A percentile compares a stretch with the other conserved stretches of the same genome.
These are phyloP conservation scores for Apis dorsata DNA, from an alignment of 1,140 invertebrate species.

Conservation along the genomic window DNA sequence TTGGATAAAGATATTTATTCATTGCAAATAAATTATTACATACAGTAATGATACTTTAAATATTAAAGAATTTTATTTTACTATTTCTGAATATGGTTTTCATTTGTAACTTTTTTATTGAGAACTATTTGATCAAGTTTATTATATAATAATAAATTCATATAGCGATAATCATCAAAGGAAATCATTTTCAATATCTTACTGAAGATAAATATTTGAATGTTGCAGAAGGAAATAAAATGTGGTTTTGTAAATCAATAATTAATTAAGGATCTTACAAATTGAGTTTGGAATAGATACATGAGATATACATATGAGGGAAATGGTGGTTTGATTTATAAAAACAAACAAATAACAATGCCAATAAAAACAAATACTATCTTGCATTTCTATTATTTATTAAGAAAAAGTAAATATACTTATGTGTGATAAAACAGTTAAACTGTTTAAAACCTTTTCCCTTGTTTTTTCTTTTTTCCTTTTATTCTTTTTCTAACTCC, in stretches of 20 bases:
- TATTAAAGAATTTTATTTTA: conserved; percentile 52
- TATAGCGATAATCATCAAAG: conserved; percentile 6
- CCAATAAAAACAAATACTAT: conserved; percentile 48
- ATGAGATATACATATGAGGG: conserved; percentile 38
- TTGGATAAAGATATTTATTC: conserved; percentile 50
- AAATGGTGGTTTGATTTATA: conserved; percentile 54
- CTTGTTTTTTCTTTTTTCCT: conserved; percentile 75
- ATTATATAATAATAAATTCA: conserved; percentile 33
- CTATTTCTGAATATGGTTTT: conserved; percentile 14
- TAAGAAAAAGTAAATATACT: conserved; percentile 23
- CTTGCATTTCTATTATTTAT: conserved; percentile 53
- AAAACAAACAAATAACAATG: conserved; percentile 41
- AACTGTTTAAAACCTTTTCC: conserved; percentile 6
- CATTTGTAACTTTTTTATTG: conserved; percentile 5
- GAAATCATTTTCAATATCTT: conserved; percentile 8
- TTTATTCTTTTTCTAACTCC: conserved; percentile 90
- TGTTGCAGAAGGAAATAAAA: conserved; percentile 20
- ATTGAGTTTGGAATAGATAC: conserved; percentile 32
- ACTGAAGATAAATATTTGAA: conserved; percentile 27
- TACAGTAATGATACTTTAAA: conserved; percentile 50
- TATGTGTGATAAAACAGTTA: not conserved
- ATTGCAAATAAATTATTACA: conserved; percentile 56
- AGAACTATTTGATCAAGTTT: not conserved
- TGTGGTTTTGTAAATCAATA: conserved; percentile 49
- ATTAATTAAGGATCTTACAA: conserved; percentile 40